Conservation (phyloP, 2,113 vertebrate species). For the Mastomys natalensis region DNA sequence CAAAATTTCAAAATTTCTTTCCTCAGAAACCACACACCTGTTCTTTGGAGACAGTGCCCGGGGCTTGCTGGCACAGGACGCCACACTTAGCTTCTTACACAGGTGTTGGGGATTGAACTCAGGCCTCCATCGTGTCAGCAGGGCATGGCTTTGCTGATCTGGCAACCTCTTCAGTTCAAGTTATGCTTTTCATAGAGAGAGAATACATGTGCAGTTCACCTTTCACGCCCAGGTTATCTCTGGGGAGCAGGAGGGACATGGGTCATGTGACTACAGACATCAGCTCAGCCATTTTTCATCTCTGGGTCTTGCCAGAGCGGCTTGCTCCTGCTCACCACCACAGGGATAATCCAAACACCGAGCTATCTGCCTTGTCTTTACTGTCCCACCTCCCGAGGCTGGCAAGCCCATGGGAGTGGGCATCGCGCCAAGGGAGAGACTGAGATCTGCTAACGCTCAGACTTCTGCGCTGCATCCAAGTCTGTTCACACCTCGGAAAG, state of each 20-base stretch:
- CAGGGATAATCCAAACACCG: not conserved
- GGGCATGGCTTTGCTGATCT: no score
- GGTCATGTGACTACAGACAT: not conserved
- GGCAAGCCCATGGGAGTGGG: accelerated
- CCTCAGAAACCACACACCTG: not conserved
- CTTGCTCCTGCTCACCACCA: not conserved
- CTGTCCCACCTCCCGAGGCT: not conserved
- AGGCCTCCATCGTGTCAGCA: not conserved
- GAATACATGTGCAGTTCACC: not conserved
- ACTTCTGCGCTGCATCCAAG: slow-evolving; percentile 68
- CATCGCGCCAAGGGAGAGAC: slow-evolving; percentile 31
- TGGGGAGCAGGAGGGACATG: not conserved
- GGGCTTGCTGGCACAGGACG: no score
- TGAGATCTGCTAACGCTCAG: slow-evolving; percentile 61
- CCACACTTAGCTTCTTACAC: not conserved
- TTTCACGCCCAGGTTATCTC: not conserved
- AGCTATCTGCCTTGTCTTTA: not conserved
- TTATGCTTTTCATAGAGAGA: not conserved
- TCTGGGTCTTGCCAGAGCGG: not conserved
- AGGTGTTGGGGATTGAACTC: not conserved
- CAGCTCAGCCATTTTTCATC: not conserved
- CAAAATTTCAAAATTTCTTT: not conserved
- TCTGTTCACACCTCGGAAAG: slow-evolving; percentile 79
- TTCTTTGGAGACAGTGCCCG: not conserved
- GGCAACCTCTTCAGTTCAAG: not conserved